These are phyloP conservation scores for Allacma fusca DNA, from an alignment of 2,888 invertebrate genomes.

Conservation along the genomic window DNA sequence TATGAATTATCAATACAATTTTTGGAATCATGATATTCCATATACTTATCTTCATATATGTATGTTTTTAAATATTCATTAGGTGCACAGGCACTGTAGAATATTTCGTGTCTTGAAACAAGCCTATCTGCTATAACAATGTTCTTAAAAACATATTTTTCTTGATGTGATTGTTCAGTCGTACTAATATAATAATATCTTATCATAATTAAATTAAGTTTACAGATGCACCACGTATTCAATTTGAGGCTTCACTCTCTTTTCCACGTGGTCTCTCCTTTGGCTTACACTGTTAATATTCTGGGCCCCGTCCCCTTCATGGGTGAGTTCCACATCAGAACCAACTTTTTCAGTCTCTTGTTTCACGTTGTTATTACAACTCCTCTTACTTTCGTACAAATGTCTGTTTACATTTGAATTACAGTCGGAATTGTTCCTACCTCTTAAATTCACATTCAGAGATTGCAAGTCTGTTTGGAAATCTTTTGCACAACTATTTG, in stretches of 20 bases:
- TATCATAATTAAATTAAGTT: slow-evolving; percentile 9
- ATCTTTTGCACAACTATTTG: not conserved
- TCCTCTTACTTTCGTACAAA: slow-evolving; percentile 33
- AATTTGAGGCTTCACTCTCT: slow-evolving; percentile 31
- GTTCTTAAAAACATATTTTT: slow-evolving; percentile 28
- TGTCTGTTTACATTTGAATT: slow-evolving; percentile 38
- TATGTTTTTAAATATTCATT: not conserved
- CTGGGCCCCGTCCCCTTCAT: slow-evolving; percentile 6
- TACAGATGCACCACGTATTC: slow-evolving; percentile 47
- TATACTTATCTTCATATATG: not conserved
- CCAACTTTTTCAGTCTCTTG: slow-evolving; percentile 48
- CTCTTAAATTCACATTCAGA: slow-evolving; percentile 38
- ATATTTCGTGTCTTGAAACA: not conserved
- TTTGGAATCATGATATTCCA: not conserved
- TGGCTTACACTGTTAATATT: slow-evolving; percentile 25
- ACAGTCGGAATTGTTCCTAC: slow-evolving; percentile 38
- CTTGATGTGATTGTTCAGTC: slow-evolving; percentile 34
- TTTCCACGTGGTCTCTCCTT: slow-evolving; percentile 12
- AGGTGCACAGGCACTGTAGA: no score
- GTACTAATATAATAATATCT: slow-evolving; percentile 10
- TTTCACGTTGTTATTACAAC: slow-evolving; percentile 39
- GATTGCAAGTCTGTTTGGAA: slow-evolving; percentile 21
- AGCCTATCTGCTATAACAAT: not conserved
- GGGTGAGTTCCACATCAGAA: slow-evolving; percentile 30
- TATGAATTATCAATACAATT: not conserved